Base-by-base conservation (phyloP, 2,888 invertebrate species). In the Steromphala cineraria region DNA sequence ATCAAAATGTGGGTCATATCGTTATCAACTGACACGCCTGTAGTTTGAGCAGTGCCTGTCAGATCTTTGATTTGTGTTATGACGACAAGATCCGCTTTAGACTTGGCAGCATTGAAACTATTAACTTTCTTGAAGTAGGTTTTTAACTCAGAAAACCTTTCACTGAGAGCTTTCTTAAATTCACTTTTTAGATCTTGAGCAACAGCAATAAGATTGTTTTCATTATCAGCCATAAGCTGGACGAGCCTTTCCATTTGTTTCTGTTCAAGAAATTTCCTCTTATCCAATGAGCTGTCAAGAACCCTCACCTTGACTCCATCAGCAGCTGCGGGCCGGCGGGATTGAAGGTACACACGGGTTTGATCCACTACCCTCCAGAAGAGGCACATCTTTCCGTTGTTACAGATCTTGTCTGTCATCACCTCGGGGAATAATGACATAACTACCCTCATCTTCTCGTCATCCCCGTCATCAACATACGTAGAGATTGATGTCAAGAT, bases 341-440 rank as follows among this genome's bases (percentile, higher is more conserved):
- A 40, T 2, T 40, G 28, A 3, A 40, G 17, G 71, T 71, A 71
- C n/a, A 71, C 31, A 17, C 71, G 28, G 36, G 71, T 71, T 19
- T 71, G 71, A 36, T 71, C 71, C 3, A 71, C 71, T 8, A 71
- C 71, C n/a, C 71, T 31, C 71, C 71, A 71, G 40, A 71, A 71
- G 31, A 71, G 36, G n/a, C 71, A 71, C 71, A 71, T 71, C 31
- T 31, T 71, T 19, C 71, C 71, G 19, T 36, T 71, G 71, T 71
- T 71, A 40, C 71, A 71, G 17, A 71, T 71, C 19, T 71, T 71
- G 40, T 71, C 71, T 8, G 71, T 71, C 19, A 36, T 31, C 31
- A 71, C 28, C 10, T 71, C 28, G 4, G 71, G 71, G 36, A 71
- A 71, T 15, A 71, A 15, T n/a, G 71, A 36, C 19, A 19, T 71